Conservation (phyloP, 1,140 invertebrate genomes). For the Macrocentrus cingulum region DNA sequence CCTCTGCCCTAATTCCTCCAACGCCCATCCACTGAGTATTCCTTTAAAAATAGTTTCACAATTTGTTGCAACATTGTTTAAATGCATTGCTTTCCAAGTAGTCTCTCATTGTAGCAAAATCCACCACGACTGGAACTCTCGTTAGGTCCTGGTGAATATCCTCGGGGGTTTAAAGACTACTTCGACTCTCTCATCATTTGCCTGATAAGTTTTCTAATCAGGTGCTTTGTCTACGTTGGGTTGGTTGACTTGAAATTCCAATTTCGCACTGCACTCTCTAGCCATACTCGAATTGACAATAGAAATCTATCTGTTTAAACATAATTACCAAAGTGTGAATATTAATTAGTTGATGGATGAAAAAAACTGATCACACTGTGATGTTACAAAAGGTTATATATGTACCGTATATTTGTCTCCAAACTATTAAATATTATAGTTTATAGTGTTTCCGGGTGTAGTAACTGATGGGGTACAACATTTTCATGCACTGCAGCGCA, state of each 20-base stretch:
- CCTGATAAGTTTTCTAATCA: conserved; percentile 84
- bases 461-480: too few relatives aligned
- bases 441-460: conserved; percentile 77
- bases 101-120: conserved; percentile 98
- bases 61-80: too few relatives aligned
- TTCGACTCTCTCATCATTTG: conserved; percentile 74
- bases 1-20: conserved; percentile 84
- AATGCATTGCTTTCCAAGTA: conserved; percentile 81
- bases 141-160: conserved; percentile 96
- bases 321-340: conserved; percentile 10
- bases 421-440: conserved; percentile 69
- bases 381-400: conserved; percentile 29
- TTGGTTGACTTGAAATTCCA: conserved; percentile 89
- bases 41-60: too few relatives aligned
- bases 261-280: conserved; percentile 94
- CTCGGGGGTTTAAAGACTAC: conserved; percentile 92
- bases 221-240: conserved; percentile 89
- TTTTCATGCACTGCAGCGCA: too few relatives aligned
- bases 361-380: conserved; percentile 16
- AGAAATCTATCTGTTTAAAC: conserved; percentile 72
- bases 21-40: conserved; percentile 79
- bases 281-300: conserved; percentile 87
- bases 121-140: conserved; percentile 97
- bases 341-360: conserved; percentile 1
- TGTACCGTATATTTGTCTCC: conserved; percentile 80